Percentiles rank a stretch among this genome's conserved stretches.
These are phyloP conservation scores for Alsophila aescularia DNA, from an alignment of 2,888 invertebrate genomes.

Conservation along the genomic window DNA sequence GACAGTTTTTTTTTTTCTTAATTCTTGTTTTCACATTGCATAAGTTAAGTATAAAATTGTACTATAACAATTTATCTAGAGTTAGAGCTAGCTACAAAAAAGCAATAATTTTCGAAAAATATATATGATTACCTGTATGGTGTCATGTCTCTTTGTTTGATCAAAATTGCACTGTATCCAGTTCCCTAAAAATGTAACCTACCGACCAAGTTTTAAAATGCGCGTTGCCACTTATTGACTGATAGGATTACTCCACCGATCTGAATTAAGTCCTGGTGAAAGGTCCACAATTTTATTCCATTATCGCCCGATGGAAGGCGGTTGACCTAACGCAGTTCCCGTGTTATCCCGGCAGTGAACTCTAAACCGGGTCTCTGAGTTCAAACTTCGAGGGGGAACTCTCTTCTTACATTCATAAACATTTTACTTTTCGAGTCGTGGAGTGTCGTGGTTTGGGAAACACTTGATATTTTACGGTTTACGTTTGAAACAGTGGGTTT, in stretches of 20 bases:
- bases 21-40: too few relatives aligned
- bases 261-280: constrained; percentile 57
- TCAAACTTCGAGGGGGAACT: constrained; percentile 69
- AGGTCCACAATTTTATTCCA: constrained; percentile 69
- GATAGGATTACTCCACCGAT: constrained; percentile 39
- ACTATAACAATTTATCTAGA: too few relatives aligned
- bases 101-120: too few relatives aligned
- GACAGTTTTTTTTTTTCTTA: too few relatives aligned
- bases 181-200: not conserved
- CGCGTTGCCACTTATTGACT: constrained; percentile 28
- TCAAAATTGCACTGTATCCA: not conserved
- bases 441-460: constrained; percentile 48
- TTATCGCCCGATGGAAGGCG: constrained; percentile 57
- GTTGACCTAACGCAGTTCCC: constrained; percentile 77
- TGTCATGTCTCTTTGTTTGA: too few relatives aligned
- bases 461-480: constrained; percentile 63
- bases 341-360: constrained; percentile 66
- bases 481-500: constrained; percentile 39
- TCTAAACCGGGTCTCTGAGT: constrained; percentile 46
- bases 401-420: constrained; percentile 77
- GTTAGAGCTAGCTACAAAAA: too few relatives aligned
- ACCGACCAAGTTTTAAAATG: constrained; percentile 3
- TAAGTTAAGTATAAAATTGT: too few relatives aligned
- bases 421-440: constrained; percentile 67
- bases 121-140: too few relatives aligned